These are phyloP conservation scores for Agonopterix subpropinquella DNA, from an alignment of 2,888 invertebrate genomes.

Conservation along the genomic window DNA sequence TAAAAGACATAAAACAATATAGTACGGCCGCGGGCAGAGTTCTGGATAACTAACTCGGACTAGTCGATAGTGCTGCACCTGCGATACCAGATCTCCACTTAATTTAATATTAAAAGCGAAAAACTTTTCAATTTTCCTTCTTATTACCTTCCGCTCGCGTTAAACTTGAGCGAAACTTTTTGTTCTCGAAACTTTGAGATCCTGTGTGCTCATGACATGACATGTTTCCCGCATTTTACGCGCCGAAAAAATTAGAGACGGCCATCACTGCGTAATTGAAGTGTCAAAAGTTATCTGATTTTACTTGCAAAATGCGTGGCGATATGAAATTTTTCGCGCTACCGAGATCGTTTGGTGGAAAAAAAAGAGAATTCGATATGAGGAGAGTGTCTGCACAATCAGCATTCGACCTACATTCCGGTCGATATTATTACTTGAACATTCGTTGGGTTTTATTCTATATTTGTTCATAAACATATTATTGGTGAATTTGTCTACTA, in stretches of 20 bases:
- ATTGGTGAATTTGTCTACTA: too few relatives aligned
- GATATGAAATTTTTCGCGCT: constrained; percentile 71
- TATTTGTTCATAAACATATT: too few relatives aligned
- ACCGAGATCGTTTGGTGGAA: constrained; percentile 58
- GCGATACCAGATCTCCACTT: constrained; percentile 37
- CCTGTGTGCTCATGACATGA: constrained; percentile 63
- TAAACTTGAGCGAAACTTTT: constrained; percentile 43
- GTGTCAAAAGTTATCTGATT: constrained; percentile 76
- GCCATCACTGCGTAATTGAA: constrained; percentile 72
- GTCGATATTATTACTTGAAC: constrained; percentile 28
- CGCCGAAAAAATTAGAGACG: constrained; percentile 56
- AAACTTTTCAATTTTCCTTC: constrained; percentile 58
- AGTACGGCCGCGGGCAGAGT: constrained; percentile 23
- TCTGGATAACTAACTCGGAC: constrained; percentile 10
- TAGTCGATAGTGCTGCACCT: constrained; percentile 39
- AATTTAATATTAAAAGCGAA: constrained; percentile 52
- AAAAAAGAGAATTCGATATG: constrained; percentile 74
- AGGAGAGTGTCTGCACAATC: constrained; percentile 64
- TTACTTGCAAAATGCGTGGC: constrained; percentile 72
- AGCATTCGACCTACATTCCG: constrained; percentile 67
- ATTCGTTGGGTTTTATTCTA: neutral
- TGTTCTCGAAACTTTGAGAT: constrained; percentile 51
- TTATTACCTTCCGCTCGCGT: constrained; percentile 44
- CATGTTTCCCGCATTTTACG: constrained; percentile 48
- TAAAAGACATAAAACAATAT: constrained; percentile 53